A percentile compares a stretch with the other conserved stretches of the same genome.
Conservation (phyloP, 2,113 vertebrate genomes). For the Cranoglanis bouderius region DNA sequence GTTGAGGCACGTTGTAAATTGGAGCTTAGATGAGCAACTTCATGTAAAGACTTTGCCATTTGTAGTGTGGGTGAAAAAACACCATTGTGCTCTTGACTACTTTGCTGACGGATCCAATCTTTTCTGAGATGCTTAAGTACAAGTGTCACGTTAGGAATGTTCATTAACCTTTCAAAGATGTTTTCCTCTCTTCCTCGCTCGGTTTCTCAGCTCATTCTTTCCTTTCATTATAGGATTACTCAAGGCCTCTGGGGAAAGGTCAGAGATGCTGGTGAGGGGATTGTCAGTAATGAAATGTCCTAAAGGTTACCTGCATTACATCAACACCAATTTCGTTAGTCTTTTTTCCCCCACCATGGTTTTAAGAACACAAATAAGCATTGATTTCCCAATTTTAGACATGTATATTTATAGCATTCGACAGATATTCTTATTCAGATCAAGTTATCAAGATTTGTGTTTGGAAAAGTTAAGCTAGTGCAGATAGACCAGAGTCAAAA, state of each 20-base stretch:
- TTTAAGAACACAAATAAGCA: constrained; percentile 28
- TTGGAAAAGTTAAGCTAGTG: background rate
- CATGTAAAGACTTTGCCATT: constrained; percentile 26
- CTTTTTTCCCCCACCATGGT: background rate
- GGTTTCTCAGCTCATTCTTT: constrained; percentile 9
- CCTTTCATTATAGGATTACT: constrained; percentile 40
- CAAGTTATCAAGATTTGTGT: background rate
- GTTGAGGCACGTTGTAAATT: background rate
- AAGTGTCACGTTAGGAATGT: constrained; percentile 8
- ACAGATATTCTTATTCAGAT: background rate
- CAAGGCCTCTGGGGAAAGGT: constrained; percentile 53
- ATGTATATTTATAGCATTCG: no score
- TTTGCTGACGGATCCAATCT: background rate
- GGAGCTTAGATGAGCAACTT: background rate
- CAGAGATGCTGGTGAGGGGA: constrained; percentile 41
- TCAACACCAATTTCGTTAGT: constrained; percentile 34
- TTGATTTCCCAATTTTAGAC: background rate
- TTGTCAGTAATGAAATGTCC: constrained; percentile 55
- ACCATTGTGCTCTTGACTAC: background rate
- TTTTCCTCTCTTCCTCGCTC: constrained; percentile 13
- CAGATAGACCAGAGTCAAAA: background rate
- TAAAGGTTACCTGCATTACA: constrained; percentile 61
- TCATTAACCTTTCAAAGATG: constrained; percentile 14
- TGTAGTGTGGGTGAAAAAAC: background rate
- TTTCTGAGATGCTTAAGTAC: background rate